A percentile compares a stretch with the other conserved stretches of the same genome.
Evolutionary conservation across 1,140 invertebrate genomes (phyloP).

Genomic region (Temnothorax curvispinosus): DNA sequence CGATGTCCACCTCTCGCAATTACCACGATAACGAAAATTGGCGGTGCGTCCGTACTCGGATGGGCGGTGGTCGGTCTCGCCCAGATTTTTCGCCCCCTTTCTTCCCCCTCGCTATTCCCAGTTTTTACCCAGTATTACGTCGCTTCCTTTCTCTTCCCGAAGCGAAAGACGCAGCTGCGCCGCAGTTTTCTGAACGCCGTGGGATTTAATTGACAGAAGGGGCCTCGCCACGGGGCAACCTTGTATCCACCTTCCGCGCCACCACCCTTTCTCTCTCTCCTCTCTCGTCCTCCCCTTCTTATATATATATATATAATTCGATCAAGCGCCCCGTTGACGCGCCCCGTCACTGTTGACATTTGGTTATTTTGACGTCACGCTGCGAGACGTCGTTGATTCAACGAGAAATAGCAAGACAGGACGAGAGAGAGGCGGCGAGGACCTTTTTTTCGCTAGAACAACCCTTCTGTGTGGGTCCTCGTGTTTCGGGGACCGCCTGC

Average conservation of each 20-base stretch:
- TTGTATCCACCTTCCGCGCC: slow-evolving; percentile 56
- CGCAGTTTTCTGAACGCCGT: slow-evolving; percentile 31
- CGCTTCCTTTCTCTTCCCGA: slow-evolving; percentile 1
- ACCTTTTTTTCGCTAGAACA: slow-evolving; percentile 6
- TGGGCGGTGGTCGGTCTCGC: slow-evolving; percentile 71
- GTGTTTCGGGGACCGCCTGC: slow-evolving; percentile 72
- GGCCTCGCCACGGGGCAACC: slow-evolving; percentile 72
- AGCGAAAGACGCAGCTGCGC: slow-evolving; percentile 67
- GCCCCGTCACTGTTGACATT: slow-evolving; percentile 79
- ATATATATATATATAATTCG: slow-evolving; percentile 79
- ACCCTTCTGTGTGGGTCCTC: slow-evolving; percentile 64
- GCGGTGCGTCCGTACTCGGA: slow-evolving; percentile 65
- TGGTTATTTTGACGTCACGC: slow-evolving; percentile 83
- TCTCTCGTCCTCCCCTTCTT: slow-evolving; percentile 11
- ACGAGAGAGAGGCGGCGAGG: not conserved
- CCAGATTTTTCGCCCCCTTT: slow-evolving; percentile 29
- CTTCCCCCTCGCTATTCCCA: not conserved
- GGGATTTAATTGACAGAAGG: slow-evolving; percentile 74
- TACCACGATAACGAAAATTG: slow-evolving; percentile 75
- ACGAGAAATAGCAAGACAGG: slow-evolving; percentile 25
- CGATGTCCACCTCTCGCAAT: slow-evolving; percentile 65
- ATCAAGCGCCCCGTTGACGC: slow-evolving; percentile 81
- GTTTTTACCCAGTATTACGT: slow-evolving; percentile 23
- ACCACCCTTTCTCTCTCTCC: slow-evolving; percentile 17
- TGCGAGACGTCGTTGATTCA: slow-evolving; percentile 69